Percentiles rank a stretch among this genome's conserved stretches.
phyloP scores from a whole-genome alignment of 2,888 invertebrate genomes.

The Zootermopsis nevadensis region DNA sequence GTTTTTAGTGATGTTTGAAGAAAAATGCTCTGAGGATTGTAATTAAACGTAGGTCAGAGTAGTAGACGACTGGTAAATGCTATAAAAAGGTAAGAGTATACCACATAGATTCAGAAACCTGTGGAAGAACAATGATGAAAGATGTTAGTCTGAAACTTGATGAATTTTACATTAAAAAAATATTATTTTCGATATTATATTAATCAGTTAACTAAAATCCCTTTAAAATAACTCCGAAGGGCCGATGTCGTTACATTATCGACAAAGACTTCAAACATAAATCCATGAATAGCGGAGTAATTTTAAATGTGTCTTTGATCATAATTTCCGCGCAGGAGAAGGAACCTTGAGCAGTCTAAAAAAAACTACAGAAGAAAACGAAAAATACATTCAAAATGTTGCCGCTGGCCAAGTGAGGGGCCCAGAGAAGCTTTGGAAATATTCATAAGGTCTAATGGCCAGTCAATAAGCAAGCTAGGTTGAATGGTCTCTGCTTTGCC shows the following conservation, averaged over 20 bases:
- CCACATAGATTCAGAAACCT: too few species aligned
- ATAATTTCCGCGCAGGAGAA: not conserved
- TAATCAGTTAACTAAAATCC: not conserved
- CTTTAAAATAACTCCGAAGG: too few species aligned
- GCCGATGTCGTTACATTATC: too few species aligned
- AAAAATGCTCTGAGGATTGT: too few species aligned
- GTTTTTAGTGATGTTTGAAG: too few species aligned
- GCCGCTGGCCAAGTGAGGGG: not conserved
- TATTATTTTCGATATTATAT: too few species aligned
- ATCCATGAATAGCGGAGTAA: not conserved
- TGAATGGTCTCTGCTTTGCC: slow-evolving; percentile 24
- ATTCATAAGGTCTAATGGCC: slow-evolving; percentile 50
- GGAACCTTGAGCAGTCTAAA: not conserved
- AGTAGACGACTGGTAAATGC: too few species aligned
- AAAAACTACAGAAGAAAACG: slow-evolving; percentile 5
- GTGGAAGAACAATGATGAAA: too few species aligned
- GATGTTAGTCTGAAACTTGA: too few species aligned
- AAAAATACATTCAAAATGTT: slow-evolving; percentile 18
- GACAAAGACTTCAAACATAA: not conserved
- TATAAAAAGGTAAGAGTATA: too few species aligned
- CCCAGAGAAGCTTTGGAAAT: slow-evolving; percentile 35
- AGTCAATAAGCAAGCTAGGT: slow-evolving; percentile 35
- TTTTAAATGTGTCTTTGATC: slow-evolving; percentile 30
- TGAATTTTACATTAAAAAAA: too few species aligned
- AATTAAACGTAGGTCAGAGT: too few species aligned